Evolutionary conservation across 1,140 invertebrate genomes (phyloP).

Genomic region (Cyrtorhinus lividipennis): DNA sequence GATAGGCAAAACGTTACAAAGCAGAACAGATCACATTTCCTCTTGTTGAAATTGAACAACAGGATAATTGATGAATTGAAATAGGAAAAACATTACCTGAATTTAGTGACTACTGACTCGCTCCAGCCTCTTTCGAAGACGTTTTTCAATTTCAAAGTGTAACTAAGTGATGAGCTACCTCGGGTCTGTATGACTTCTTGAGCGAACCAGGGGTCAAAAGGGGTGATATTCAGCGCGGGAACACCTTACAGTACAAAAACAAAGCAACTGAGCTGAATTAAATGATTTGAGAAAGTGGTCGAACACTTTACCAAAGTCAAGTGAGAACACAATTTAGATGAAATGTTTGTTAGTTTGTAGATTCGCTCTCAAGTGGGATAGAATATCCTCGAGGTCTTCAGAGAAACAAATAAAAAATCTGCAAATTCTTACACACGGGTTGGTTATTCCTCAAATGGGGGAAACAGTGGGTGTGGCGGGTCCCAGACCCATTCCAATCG

Average conservation of each 20-base stretch:
- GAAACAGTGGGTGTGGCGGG: too few relatives aligned
- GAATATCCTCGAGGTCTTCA: too few relatives aligned
- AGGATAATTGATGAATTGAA: not conserved
- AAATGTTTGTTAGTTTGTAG: not conserved
- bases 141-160: conserved; percentile 51
- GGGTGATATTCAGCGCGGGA: conserved; percentile 48
- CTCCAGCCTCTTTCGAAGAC: conserved; percentile 63
- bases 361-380: too few relatives aligned
- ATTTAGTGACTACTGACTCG: conserved; percentile 56
- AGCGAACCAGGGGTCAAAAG: conserved; percentile 63
- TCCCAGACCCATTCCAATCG: too few relatives aligned
- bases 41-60: not conserved
- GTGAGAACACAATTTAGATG: conserved; percentile 5
- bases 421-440: not conserved
- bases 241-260: conserved; percentile 37
- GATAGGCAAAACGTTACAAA: too few relatives aligned
- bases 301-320: not conserved
- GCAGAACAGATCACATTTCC: not conserved
- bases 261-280: conserved; percentile 7
- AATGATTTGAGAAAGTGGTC: not conserved
- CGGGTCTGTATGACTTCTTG: conserved; percentile 45
- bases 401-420: too few relatives aligned
- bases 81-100: conserved; percentile 29
- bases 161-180: conserved; percentile 44
- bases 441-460: too few relatives aligned